These are phyloP conservation scores for Argya squamiceps DNA, from an alignment of 2,797 vertebrate species.

Conservation along the genomic window DNA sequence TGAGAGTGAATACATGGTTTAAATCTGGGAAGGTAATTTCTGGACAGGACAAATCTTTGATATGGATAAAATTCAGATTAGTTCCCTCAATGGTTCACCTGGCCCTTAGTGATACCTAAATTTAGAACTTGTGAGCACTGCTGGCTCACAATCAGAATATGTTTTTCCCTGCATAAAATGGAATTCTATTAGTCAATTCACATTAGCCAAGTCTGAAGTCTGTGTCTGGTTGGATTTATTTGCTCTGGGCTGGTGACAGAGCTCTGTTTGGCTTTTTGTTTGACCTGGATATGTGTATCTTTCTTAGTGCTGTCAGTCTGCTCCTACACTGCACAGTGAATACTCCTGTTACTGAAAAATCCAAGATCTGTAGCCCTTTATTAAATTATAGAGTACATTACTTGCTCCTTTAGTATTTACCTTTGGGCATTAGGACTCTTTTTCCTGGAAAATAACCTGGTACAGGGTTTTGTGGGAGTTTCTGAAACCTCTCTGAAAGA, in stretches of 20 bases:
- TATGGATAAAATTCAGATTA: slow-evolving; percentile 42
- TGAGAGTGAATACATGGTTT: background rate
- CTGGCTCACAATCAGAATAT: slow-evolving; percentile 65
- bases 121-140: slow-evolving; percentile 31
- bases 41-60: background rate
- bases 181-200: slow-evolving; percentile 65
- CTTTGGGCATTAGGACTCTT: background rate
- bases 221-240: slow-evolving; percentile 68
- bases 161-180: slow-evolving; percentile 66
- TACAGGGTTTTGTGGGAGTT: background rate
- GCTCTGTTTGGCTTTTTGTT: slow-evolving; percentile 43
- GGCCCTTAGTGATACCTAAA: slow-evolving; percentile 7
- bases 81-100: slow-evolving; percentile 33
- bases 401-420: slow-evolving; percentile 1
- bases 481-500: background rate
- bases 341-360: background rate
- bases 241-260: slow-evolving; percentile 36
- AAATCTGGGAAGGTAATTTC: background rate
- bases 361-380: background rate
- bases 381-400: background rate
- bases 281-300: slow-evolving; percentile 12
- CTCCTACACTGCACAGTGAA: background rate
- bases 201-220: slow-evolving; percentile 58
- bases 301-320: background rate
- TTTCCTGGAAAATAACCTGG: background rate